Evolutionary conservation across 2,888 invertebrate species (phyloP).

Genomic region (Griposia aprilina): DNA sequence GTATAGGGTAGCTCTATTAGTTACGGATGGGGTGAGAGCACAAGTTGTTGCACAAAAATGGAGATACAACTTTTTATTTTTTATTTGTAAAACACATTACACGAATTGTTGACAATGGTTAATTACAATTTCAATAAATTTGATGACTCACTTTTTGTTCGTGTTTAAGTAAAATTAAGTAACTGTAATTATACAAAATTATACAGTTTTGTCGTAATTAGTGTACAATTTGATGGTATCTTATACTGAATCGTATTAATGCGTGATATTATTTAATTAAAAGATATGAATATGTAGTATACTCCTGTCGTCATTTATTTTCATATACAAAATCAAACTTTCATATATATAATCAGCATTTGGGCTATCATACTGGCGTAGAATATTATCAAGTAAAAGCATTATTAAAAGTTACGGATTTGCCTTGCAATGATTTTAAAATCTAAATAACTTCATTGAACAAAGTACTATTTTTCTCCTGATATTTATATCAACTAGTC

Average conservation of each 20-base stretch:
- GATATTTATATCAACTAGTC: background rate
- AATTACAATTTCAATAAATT: conserved; percentile 42
- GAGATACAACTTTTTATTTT: conserved; percentile 25
- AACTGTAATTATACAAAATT: conserved; percentile 43
- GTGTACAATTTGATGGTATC: conserved; percentile 53
- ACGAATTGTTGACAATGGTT: conserved; percentile 46
- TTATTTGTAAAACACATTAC: conserved; percentile 29
- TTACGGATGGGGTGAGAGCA: conserved; percentile 11
- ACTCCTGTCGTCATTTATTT: conserved; percentile 1
- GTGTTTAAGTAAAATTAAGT: conserved; percentile 42
- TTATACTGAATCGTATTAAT: conserved; percentile 31
- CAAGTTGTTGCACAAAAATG: conserved; percentile 25
- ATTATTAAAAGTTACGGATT: background rate
- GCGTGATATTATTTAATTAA: conserved; percentile 40
- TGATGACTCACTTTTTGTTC: conserved; percentile 49
- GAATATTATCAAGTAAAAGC: background rate
- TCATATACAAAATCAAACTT: too few species aligned
- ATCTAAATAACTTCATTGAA: too few species aligned
- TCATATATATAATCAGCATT: too few species aligned
- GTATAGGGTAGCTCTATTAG: conserved; percentile 33
- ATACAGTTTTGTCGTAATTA: conserved; percentile 42
- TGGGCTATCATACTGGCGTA: too few species aligned
- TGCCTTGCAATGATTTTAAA: too few species aligned
- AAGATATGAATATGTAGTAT: conserved; percentile 9
- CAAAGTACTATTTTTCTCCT: background rate